phyloP scores from a whole-genome alignment of 1,140 invertebrate genomes.

The Paramacrobiotus metropolitanus region DNA sequence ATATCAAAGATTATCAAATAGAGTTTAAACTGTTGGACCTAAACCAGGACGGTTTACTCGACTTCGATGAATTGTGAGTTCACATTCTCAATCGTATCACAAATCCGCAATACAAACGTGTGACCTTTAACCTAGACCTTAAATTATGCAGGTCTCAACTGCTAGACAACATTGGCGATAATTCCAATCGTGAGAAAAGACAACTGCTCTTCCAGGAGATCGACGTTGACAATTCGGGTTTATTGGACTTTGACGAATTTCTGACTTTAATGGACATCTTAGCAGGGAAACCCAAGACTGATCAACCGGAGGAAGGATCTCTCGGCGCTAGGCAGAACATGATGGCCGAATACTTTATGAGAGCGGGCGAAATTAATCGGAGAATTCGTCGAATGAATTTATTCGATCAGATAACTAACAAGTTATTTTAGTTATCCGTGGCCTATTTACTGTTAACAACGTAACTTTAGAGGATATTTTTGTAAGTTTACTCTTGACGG shows the following conservation, averaged over 20 bases:
- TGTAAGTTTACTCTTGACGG: no score
- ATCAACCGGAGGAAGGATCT: background rate
- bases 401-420: slow-evolving; percentile 3
- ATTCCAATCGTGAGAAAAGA: background rate
- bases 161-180: slow-evolving; percentile 1
- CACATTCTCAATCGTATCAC: background rate
- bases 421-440: background rate
- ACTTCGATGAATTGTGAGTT: background rate
- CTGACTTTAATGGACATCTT: slow-evolving; percentile 1
- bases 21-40: slow-evolving; percentile 1
- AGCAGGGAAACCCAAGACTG: background rate
- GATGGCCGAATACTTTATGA: background rate
- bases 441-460: no score
- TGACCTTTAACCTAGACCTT: background rate
- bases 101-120: background rate
- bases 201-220: slow-evolving; percentile 2
- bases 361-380: background rate
- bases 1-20: slow-evolving; percentile 4
- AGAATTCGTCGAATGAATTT: background rate
- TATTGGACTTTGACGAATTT: slow-evolving; percentile 2
- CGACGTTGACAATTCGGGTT: slow-evolving; percentile 1
- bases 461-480: no score
- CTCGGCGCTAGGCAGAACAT: background rate
- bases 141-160: background rate
- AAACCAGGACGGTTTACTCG: background rate